Percentiles rank a stretch among this genome's conserved stretches.
Evolutionary conservation across 1,140 invertebrate species (phyloP).

Genomic region (Megathymus violae): DNA sequence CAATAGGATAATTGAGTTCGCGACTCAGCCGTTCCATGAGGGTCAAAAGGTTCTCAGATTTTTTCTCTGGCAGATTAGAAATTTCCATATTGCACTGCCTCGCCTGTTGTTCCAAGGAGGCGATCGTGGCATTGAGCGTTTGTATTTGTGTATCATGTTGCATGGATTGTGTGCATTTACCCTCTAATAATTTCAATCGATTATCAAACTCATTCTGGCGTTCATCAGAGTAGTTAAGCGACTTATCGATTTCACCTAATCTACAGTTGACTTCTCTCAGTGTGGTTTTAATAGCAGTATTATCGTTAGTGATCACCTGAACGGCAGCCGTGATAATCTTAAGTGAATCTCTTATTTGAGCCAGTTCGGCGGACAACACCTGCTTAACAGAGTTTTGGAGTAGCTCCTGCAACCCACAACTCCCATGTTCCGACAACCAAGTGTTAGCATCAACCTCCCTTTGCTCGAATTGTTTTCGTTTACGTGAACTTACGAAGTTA

Average conservation of each 20-base stretch:
- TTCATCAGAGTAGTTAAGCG: constrained; percentile 19
- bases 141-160: not conserved
- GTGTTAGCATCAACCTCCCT: not conserved
- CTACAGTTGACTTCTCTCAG: constrained; percentile 8
- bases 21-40: constrained; percentile 1
- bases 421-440: constrained; percentile 9
- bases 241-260: constrained; percentile 29
- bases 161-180: not conserved
- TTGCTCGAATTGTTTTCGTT: constrained; percentile 11
- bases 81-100: constrained; percentile 24
- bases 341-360: constrained; percentile 18
- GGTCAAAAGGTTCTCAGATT: constrained; percentile 3
- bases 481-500: constrained; percentile 9
- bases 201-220: constrained; percentile 21
- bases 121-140: not conserved
- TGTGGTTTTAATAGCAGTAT: constrained; percentile 10
- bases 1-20: constrained; percentile 4
- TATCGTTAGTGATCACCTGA: not conserved
- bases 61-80: constrained; percentile 11
- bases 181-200: constrained; percentile 17
- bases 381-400: constrained; percentile 1
- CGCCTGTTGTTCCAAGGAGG: constrained; percentile 18
- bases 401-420: constrained; percentile 2
- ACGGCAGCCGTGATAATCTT: constrained; percentile 5
- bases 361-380: constrained; percentile 11